Base-by-base conservation (phyloP, 2,888 invertebrate species). In the Leptinotarsa peninsularis region DNA sequence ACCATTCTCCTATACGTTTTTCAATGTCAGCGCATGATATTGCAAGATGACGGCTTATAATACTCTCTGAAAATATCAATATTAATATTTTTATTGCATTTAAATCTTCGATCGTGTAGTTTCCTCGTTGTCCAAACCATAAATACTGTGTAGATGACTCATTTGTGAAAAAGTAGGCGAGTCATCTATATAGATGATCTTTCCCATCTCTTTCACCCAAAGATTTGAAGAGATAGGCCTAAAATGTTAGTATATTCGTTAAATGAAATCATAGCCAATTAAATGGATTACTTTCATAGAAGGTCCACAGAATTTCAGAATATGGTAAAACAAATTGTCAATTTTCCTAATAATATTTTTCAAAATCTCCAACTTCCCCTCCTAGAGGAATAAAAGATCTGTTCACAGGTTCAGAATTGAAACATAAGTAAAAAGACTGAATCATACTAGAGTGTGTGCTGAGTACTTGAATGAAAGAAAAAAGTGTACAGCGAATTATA, bases 161-260 rank as follows among this genome's bases (percentile, higher is more conserved):
- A 63, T 23, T 63, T 27, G 60, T 23, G 17, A 63, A 27, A 33
- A 33, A 33, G 0, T 63, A 15, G 60, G 33, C 15, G 10, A 63
- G 60, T 33, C 60, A 63, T 63, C 60, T 63, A 63, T 63, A 33
- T 63, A 63, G 17, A 63, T 63, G 27, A n/a, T 33, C 60, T 63
- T 33, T 63, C 4, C 27, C 14, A 63, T 63, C 33, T 63, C 60
- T 63, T 63, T 33, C 60, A n/a, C 60, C 60, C 33, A 23, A n/a
- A n/a, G 3, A 63, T 17, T 33, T 27, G 33, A 63, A 63, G 4
- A 17, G 23, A 33, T 23, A 33, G 7, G n/a, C 33, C 60, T 63
- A n/a, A 63, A 63, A 63, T 7, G 33, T 17, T 17, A 63, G 60
- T 63, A 7, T 4, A 23, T 27, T 63, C 4, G n/a, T 27, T 23